Evolutionary conservation across 37 sponge, comb jelly and placozoan genomes (phyloP).

Genomic region (Aphrocallistes beatrix): DNA sequence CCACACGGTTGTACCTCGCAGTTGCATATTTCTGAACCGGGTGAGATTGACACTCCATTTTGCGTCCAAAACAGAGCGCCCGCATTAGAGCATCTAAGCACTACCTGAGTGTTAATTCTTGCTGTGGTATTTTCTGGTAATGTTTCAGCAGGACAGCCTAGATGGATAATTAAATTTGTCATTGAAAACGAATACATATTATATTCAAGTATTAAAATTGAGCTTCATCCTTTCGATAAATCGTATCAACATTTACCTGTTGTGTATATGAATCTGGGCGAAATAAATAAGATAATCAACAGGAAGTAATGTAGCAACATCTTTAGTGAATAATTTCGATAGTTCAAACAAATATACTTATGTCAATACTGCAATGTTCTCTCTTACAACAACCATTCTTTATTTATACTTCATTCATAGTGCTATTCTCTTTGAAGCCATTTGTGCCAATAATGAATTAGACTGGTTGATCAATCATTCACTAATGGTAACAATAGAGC

Average conservation of each 20-base stretch:
- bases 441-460: not conserved
- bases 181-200: too few relatives aligned
- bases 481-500: not conserved
- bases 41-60: not conserved
- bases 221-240: too few relatives aligned
- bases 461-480: not conserved
- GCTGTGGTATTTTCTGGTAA: not conserved
- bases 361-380: too few relatives aligned
- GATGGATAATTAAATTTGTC: too few relatives aligned
- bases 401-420: not conserved
- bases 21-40: not conserved
- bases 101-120: not conserved
- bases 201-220: too few relatives aligned
- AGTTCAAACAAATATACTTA: not conserved
- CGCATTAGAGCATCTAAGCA: not conserved
- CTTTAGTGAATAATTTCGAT: not conserved
- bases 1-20: not conserved
- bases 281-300: not conserved
- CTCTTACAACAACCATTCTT: too few relatives aligned
- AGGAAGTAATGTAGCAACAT: not conserved
- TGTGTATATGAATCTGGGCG: too few relatives aligned
- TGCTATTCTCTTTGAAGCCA: conserved; percentile 11
- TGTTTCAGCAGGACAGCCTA: not conserved
- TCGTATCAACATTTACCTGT: too few relatives aligned
- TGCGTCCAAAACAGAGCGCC: not conserved